Evolutionary conservation across 1,140 invertebrate genomes (phyloP), one percentile per base, ranked within the genome.

Genomic region (Drosophila bocqueti): DNA sequence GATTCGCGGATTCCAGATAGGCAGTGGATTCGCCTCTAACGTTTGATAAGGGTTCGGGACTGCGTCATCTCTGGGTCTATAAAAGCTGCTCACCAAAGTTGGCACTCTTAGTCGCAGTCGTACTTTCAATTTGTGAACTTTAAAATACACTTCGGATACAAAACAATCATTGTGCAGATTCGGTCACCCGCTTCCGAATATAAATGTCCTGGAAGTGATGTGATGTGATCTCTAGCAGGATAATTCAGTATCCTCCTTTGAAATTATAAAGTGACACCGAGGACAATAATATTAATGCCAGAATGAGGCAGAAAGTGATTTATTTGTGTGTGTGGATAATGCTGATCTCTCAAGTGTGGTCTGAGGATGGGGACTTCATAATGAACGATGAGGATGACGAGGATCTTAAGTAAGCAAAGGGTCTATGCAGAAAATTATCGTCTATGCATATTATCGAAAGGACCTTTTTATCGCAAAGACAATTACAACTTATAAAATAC

Each of bases 361-460:
- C 75, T 42, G 62, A 90, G 21, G 67, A 90, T 18, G 85, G 81
- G 5, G 85, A 91, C 60, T 38, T 89, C 31, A 49, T 91, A 10
- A 82, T 90, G 67, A 64, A 47, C 4, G 84, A 89, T 38, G 81
- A 81, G 18, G 84, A 89, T 6, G 85, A 90, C 50, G 69, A 81
- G 36, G 79, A 62, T 47, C 58, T 89, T 34, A 64, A 85, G 84
- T 89, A 59, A 89, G 77, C 61, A 50, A 11, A 13, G 2, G 11
- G 0, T 2, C 3, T 29, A 29, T 36, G 50, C 50, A 15, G 18
- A 15, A 11, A 24, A n/a, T n/a, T n/a, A n/a, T n/a, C n/a, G n/a
- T n/a, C n/a, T n/a, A n/a, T n/a, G n/a, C n/a, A 46, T 15, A 15
- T 46, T 7, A 24, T 46, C 6, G 0, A 7, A 24, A 46, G 18